Conservation (phyloP, 2,113 vertebrate genomes). For the Scomber japonicus region DNA sequence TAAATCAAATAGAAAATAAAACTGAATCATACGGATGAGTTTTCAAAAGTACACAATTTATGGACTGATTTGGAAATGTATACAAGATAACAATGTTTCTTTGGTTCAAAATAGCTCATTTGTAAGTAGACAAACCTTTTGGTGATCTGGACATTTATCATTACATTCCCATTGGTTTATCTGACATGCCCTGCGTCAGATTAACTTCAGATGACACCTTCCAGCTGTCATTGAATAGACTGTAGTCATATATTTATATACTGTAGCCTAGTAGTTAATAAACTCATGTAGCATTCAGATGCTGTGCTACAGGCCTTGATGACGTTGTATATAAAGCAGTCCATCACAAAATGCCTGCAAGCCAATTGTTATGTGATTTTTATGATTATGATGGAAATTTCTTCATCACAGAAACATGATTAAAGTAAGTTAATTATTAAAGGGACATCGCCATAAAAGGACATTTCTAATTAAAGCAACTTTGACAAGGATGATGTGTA, state of each 20-base stretch:
- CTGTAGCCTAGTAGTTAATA: too few relatives aligned
- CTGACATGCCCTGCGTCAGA: neutral
- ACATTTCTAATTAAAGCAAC: slow-evolving; percentile 23
- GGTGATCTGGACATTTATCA: neutral
- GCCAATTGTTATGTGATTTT: slow-evolving; percentile 2
- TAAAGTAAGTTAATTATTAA: slow-evolving; percentile 22
- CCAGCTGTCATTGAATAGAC: too few relatives aligned
- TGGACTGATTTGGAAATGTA: slow-evolving; percentile 16
- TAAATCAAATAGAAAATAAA: slow-evolving; percentile 40
- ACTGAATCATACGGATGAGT: slow-evolving; percentile 39
- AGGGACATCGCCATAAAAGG: neutral
- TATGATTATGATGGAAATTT: neutral
- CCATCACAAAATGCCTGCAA: slow-evolving; percentile 13
- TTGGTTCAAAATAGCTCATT: neutral
- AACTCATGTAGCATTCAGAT: neutral
- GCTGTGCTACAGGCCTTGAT: neutral
- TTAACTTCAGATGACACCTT: neutral
- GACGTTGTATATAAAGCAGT: neutral
- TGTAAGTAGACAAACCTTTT: neutral
- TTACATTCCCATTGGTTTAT: neutral
- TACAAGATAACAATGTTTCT: neutral
- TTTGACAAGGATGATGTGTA: slow-evolving; percentile 27
- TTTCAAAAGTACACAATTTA: slow-evolving; percentile 16
- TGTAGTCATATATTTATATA: too few relatives aligned
- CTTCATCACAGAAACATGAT: slow-evolving; percentile 19